Evolutionary conservation across 2,888 invertebrate species (phyloP).

Genomic region (Drosophila picticornis): DNA sequence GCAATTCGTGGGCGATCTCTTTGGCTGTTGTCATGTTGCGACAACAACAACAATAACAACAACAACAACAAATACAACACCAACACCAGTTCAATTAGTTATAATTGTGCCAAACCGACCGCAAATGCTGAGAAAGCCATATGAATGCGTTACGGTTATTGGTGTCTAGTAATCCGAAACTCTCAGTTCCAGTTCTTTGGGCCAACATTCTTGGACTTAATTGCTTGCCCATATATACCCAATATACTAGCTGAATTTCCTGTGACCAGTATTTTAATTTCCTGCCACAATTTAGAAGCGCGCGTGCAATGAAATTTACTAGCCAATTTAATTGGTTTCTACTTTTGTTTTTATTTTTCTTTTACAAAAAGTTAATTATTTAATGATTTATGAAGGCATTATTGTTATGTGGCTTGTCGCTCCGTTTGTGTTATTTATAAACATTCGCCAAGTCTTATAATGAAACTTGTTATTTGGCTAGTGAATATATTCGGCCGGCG

Average conservation of each 20-base stretch:
- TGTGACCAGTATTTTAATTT: slow-evolving; percentile 64
- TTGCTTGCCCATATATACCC: slow-evolving; percentile 25
- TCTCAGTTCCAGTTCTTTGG: slow-evolving; percentile 29
- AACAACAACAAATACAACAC: background rate
- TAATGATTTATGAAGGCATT: slow-evolving; percentile 75
- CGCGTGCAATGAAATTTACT: slow-evolving; percentile 41
- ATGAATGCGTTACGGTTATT: slow-evolving; percentile 36
- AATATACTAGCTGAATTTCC: slow-evolving; percentile 46
- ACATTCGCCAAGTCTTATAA: slow-evolving; percentile 68
- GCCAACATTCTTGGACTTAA: slow-evolving; percentile 25
- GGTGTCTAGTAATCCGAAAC: slow-evolving; percentile 29
- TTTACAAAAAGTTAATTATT: slow-evolving; percentile 72
- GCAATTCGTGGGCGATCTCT: slow-evolving; percentile 47
- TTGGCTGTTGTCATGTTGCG: slow-evolving; percentile 47
- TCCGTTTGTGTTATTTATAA: slow-evolving; percentile 65
- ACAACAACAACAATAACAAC: background rate
- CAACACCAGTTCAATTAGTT: slow-evolving; percentile 64
- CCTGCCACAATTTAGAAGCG: slow-evolving; percentile 62
- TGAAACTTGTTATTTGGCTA: slow-evolving; percentile 72
- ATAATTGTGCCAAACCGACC: slow-evolving; percentile 61
- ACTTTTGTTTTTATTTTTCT: slow-evolving; percentile 23
- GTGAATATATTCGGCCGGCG: slow-evolving; percentile 29
- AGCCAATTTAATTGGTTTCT: slow-evolving; percentile 36
- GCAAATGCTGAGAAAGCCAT: slow-evolving; percentile 40
- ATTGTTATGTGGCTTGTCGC: slow-evolving; percentile 24